Base-by-base conservation (phyloP, 2,113 vertebrate genomes). In the Podiceps cristatus region DNA sequence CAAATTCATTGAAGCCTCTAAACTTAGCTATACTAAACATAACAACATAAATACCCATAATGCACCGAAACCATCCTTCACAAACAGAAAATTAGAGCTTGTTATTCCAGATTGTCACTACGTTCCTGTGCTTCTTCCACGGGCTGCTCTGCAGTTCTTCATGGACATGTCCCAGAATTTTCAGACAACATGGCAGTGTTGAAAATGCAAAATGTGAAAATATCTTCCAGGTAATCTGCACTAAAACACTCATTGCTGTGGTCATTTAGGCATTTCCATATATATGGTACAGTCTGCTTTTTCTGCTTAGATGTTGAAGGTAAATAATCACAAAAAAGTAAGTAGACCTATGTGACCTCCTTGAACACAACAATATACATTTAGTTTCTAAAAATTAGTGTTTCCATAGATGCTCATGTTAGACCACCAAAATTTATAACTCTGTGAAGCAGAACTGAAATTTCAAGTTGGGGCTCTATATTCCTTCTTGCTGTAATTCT, bases 281-380 rank as follows among this genome's bases (percentile, higher is more conserved):
- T 93, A 66, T 75, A 37, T 47, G 31, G 50, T 49, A 89, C 69
- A 55, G 80, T 72, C 69, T 95, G 86, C 78, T 96, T 80, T 96
- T 98, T 93, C 77, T 95, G 28, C 59, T 93, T 93, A 63, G 86
- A 76, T 96, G 73, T 96, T 94, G 97, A 93, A 91, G 50, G 35
- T 89, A 97, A 98, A 97, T 76, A 97, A 96, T 89, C 78, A 82
- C 62, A 62, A 95, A 52, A 96, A 95, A 79, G 28, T 90, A 96
- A 93, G 67, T 45, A 91, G 55, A 72, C 60, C 29, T 93, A 10
- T 94, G 75, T 94, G 87, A 96, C 67, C 17, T 86, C 37, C 47
- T 33, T 18, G 24, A 95, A 96, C 49, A 89, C 60, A 97, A 97
- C 68, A 97, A 94, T 62, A 93, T 50, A 80, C 27, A 90, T 86